Conservation (phyloP, 1,140 invertebrate genomes). For the Euura lappo region DNA sequence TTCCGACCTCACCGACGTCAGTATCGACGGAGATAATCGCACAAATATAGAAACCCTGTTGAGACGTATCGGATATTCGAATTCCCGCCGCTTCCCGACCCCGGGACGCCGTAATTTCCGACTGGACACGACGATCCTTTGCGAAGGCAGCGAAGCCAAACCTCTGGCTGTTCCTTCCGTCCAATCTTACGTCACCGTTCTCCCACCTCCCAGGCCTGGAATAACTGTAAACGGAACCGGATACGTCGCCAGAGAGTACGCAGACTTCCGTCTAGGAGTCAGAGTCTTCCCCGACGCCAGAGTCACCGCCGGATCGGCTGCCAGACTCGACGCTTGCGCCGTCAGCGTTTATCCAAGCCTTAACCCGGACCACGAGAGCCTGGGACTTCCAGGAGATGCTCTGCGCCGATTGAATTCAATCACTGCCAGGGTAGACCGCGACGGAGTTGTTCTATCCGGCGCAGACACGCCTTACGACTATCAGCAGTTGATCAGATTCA, state of each 20-base stretch:
- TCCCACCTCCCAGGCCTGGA: conserved; percentile 83
- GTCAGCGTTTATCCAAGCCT: conserved; percentile 92
- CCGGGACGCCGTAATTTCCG: conserved; percentile 89
- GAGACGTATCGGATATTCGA: conserved; percentile 88
- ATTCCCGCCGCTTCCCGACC: conserved; percentile 88
- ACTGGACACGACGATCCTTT: conserved; percentile 79
- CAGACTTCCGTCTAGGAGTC: conserved; percentile 83
- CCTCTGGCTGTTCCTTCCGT: conserved; percentile 67
- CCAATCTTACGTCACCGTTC: conserved; percentile 86
- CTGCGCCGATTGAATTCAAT: conserved; percentile 72
- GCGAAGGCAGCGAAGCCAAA: conserved; percentile 54
- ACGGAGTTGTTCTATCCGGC: conserved; percentile 84
- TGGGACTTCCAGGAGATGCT: conserved; percentile 78
- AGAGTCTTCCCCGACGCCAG: conserved; percentile 83
- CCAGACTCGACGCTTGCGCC: conserved; percentile 85
- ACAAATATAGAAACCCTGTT: conserved; percentile 88
- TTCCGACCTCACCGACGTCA: conserved; percentile 86
- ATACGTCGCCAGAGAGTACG: conserved; percentile 84
- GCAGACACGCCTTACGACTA: conserved; percentile 87
- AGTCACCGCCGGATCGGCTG: conserved; percentile 68
- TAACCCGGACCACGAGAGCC: conserved; percentile 91
- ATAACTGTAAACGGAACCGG: conserved; percentile 84
- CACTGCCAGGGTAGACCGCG: conserved; percentile 78
- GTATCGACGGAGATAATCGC: conserved; percentile 88
- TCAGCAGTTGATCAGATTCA: conserved; percentile 82